Conservation (phyloP, 2,113 vertebrate species). For the Phrynosoma blainvillii region DNA sequence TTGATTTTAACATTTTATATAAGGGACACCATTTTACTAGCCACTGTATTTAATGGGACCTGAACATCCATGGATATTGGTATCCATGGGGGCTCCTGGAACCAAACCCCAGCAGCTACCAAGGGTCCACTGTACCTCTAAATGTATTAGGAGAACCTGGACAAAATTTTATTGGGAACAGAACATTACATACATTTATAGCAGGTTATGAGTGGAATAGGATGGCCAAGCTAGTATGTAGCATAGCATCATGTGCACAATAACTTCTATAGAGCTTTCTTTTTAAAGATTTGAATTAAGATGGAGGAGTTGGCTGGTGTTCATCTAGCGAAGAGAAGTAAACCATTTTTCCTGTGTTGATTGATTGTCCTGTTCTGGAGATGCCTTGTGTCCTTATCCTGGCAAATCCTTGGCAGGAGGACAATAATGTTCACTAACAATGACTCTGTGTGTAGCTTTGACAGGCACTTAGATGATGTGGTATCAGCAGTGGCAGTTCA, state of each 20-base stretch:
- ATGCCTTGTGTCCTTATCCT: background rate
- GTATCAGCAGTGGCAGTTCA: slow-evolving; percentile 40
- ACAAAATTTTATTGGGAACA: background rate
- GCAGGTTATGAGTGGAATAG: background rate
- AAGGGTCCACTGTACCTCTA: background rate
- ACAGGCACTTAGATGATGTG: slow-evolving; percentile 35
- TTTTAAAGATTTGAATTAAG: slow-evolving; percentile 30
- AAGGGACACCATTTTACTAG: too few relatives aligned
- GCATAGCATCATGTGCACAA: background rate
- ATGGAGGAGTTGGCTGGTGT: slow-evolving; percentile 54
- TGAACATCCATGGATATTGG: too few relatives aligned
- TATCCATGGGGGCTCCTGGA: too few relatives aligned
- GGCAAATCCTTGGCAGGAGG: slow-evolving; percentile 47
- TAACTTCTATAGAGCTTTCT: background rate
- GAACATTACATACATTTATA: background rate
- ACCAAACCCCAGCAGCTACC: too few relatives aligned
- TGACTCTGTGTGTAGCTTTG: slow-evolving; percentile 36
- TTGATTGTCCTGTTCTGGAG: slow-evolving; percentile 40
- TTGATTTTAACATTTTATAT: too few relatives aligned
- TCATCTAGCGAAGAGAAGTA: slow-evolving; percentile 45
- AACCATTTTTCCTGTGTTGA: slow-evolving; percentile 59
- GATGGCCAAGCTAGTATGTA: background rate
- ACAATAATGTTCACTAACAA: slow-evolving; percentile 35
- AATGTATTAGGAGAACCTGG: background rate
- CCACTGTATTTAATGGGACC: too few relatives aligned